A percentile compares a stretch with the other conserved stretches of the same genome.
Evolutionary conservation across 2,888 invertebrate genomes (phyloP).

Genomic region (Luffia ferchaultella): DNA sequence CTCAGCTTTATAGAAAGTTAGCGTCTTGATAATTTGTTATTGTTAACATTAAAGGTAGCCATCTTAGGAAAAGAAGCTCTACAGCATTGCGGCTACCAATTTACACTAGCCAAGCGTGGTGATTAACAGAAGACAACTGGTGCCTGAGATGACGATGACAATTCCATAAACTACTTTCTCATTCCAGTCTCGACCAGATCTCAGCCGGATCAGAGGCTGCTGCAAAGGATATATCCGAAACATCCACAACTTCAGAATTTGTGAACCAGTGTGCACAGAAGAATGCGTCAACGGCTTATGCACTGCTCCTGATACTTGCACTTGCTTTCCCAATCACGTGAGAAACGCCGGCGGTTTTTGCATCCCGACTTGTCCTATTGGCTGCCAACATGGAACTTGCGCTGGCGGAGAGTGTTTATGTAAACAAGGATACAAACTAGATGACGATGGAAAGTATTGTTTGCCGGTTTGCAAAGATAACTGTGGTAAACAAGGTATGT

Average conservation of each 20-base stretch:
- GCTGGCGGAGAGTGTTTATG: conserved; percentile 70
- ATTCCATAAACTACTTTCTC: neutral
- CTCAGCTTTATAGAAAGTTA: no score
- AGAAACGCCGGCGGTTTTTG: conserved; percentile 62
- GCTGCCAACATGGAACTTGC: conserved; percentile 73
- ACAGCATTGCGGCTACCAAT: no score
- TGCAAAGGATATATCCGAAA: conserved; percentile 76
- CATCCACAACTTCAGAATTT: conserved; percentile 59
- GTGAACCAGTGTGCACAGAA: conserved; percentile 67
- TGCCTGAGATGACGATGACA: neutral
- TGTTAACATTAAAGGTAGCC: no score
- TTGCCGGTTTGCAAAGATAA: conserved; percentile 61
- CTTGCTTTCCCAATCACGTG: conserved; percentile 69
- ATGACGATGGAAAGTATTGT: conserved; percentile 67
- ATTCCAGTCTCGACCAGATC: conserved; percentile 63
- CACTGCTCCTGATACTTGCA: conserved; percentile 70
- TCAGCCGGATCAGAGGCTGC: conserved; percentile 73
- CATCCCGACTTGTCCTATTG: conserved; percentile 72
- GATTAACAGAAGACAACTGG: neutral
- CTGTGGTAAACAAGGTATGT: conserved; percentile 55
- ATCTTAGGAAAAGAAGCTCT: no score
- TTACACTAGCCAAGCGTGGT: no score
- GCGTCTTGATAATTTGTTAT: no score
- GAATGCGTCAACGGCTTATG: conserved; percentile 72
- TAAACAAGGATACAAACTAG: conserved; percentile 62